These are phyloP conservation scores for Lasioglossum marginatum DNA, from an alignment of 2,888 invertebrate genomes.

Conservation along the genomic window DNA sequence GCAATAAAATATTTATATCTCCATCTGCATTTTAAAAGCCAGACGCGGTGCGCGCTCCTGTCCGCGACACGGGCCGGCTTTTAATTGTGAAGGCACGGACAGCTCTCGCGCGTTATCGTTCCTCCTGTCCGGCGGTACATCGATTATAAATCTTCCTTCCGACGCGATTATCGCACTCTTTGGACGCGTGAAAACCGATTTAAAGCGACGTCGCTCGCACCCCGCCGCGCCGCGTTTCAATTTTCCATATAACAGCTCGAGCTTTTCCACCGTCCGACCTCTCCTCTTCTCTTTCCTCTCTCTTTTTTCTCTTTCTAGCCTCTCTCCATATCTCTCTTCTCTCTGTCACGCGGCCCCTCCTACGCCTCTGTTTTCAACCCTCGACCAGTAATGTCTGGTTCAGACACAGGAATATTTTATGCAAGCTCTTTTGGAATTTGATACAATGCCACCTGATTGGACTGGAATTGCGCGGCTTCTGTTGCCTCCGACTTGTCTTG, in stretches of 20 bases:
- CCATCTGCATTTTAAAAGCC: slow-evolving; percentile 78
- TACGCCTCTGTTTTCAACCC: neutral
- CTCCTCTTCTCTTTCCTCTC: neutral
- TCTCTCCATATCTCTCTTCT: neutral
- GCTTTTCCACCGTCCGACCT: neutral
- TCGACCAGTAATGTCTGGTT: neutral
- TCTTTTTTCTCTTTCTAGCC: neutral
- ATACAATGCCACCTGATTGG: neutral
- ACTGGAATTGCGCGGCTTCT: neutral
- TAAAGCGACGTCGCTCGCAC: neutral
- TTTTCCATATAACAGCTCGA: neutral
- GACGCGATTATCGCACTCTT: slow-evolving; percentile 34
- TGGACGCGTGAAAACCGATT: slow-evolving; percentile 11
- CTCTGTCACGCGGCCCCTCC: neutral
- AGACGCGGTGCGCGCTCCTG: slow-evolving; percentile 8
- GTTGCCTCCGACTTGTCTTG: neutral
- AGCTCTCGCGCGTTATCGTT: slow-evolving; percentile 52
- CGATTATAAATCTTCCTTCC: slow-evolving; percentile 64
- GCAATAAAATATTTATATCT: slow-evolving; percentile 77
- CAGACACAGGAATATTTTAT: neutral
- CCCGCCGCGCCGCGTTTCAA: neutral
- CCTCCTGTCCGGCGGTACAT: slow-evolving; percentile 43
- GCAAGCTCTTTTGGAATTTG: neutral
- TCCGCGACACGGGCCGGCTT: slow-evolving; percentile 49
- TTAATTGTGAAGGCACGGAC: slow-evolving; percentile 54